phyloP scores from a whole-genome alignment of 37 sponge, comb jelly and placozoan species.

The Dysidea cf. avara region DNA sequence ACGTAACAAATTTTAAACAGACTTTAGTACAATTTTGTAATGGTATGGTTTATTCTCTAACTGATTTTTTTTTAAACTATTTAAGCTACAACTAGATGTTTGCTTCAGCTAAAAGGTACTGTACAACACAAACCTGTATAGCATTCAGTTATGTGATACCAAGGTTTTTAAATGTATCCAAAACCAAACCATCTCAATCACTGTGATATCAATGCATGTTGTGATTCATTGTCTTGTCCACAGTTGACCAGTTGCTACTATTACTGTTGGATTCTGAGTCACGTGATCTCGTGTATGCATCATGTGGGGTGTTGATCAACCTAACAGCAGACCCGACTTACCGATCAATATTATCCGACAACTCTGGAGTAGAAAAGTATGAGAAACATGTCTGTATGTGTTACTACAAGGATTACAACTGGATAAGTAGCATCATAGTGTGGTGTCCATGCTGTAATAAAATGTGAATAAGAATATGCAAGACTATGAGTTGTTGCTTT shows the following conservation, averaged over 20 bases:
- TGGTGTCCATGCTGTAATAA: no score
- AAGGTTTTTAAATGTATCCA: no score
- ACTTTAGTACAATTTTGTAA: no score
- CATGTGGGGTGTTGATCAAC: slow-evolving; percentile 90
- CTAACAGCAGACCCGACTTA: slow-evolving; percentile 56
- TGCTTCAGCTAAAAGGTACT: neutral
- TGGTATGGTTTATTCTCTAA: no score
- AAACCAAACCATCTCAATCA: no score
- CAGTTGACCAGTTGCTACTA: slow-evolving; percentile 78
- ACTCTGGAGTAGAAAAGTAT: slow-evolving; percentile 70
- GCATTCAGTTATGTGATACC: neutral
- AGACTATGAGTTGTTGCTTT: no score
- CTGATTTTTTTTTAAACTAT: no score
- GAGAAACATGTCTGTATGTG: no score
- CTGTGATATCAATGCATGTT: no score
- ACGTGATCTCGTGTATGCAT: slow-evolving; percentile 76
- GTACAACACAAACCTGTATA: neutral
- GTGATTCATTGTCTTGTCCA: neutral
- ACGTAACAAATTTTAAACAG: no score
- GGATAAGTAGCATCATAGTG: neutral
- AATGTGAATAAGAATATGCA: neutral
- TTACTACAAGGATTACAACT: neutral
- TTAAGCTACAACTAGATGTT: no score
- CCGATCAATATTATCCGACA: slow-evolving; percentile 33
- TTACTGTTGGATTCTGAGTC: slow-evolving; percentile 78